A percentile compares a stretch with the other conserved stretches of the same genome.
Evolutionary conservation across 2,113 vertebrate genomes (phyloP).

Genomic region (Psittacula cyanocephala): DNA sequence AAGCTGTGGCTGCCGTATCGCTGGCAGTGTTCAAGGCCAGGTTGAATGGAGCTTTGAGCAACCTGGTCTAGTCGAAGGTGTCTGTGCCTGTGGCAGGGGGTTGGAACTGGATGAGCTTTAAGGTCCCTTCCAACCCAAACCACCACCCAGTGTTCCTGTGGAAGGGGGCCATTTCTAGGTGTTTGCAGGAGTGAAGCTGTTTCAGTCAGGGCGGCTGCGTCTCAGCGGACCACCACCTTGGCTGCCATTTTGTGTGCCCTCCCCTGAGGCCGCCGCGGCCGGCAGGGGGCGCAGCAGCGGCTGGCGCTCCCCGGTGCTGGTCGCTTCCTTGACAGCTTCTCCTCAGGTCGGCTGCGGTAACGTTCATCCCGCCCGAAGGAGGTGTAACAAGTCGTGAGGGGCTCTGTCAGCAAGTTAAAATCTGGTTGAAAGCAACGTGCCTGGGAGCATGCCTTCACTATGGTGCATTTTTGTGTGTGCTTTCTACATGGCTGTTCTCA

Average conservation of each 20-base stretch:
- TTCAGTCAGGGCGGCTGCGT: accelerated
- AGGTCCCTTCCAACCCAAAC: neutral
- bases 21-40: neutral
- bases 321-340: accelerated
- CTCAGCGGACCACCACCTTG: accelerated
- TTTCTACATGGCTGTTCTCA: neutral
- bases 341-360: accelerated
- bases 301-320: neutral
- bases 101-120: neutral
- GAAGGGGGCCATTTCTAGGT: neutral
- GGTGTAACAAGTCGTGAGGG: neutral
- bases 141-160: neutral
- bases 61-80: neutral
- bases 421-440: neutral
- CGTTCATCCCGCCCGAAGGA: accelerated
- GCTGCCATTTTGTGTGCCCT: neutral
- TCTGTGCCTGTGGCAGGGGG: neutral
- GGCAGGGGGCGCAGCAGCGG: neutral
- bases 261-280: neutral
- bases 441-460: accelerated
- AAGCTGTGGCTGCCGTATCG: neutral
- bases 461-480: accelerated
- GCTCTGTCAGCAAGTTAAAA: neutral
- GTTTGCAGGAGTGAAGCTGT: neutral
- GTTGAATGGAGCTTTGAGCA: neutral